phyloP scores from a whole-genome alignment of 2,888 invertebrate genomes.

The Anticlea derivata region DNA sequence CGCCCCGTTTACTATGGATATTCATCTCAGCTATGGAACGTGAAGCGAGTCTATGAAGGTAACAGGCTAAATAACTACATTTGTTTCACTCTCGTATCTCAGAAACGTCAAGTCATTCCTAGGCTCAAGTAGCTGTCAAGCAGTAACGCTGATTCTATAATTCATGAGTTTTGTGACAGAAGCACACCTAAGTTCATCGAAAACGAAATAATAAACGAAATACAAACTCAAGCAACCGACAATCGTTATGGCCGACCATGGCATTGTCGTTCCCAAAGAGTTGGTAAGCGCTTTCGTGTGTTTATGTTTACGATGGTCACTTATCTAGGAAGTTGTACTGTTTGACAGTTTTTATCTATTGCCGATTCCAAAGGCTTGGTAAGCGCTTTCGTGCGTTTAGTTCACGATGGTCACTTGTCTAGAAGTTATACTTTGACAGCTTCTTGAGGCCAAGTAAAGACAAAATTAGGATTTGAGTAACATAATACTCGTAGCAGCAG shows the following conservation, averaged over 20 bases:
- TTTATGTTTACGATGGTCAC: too few relatives aligned
- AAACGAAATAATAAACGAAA: background rate
- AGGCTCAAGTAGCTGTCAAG: conserved; percentile 1
- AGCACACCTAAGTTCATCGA: background rate
- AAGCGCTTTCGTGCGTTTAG: background rate
- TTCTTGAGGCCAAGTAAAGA: conserved; percentile 1
- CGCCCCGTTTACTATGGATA: conserved; percentile 33
- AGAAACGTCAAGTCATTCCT: background rate
- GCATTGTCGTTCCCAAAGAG: too few relatives aligned
- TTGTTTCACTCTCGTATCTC: conserved; percentile 20
- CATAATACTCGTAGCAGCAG: background rate
- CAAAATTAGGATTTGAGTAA: background rate
- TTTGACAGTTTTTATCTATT: too few relatives aligned
- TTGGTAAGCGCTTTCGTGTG: too few relatives aligned
- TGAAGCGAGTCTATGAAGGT: conserved; percentile 36
- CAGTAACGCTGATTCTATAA: background rate
- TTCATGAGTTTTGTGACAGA: background rate
- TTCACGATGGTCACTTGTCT: conserved; percentile 3
- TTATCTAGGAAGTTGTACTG: too few relatives aligned
- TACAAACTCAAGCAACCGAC: too few relatives aligned
- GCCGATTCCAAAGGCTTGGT: too few relatives aligned
- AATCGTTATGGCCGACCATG: too few relatives aligned
- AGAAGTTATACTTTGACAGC: background rate
- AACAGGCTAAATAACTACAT: conserved; percentile 30
- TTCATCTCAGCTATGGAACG: conserved; percentile 32